Percentiles rank a stretch among this genome's conserved stretches.
Conservation (phyloP, 2,797 vertebrate species). For the Sternotherus odoratus region DNA sequence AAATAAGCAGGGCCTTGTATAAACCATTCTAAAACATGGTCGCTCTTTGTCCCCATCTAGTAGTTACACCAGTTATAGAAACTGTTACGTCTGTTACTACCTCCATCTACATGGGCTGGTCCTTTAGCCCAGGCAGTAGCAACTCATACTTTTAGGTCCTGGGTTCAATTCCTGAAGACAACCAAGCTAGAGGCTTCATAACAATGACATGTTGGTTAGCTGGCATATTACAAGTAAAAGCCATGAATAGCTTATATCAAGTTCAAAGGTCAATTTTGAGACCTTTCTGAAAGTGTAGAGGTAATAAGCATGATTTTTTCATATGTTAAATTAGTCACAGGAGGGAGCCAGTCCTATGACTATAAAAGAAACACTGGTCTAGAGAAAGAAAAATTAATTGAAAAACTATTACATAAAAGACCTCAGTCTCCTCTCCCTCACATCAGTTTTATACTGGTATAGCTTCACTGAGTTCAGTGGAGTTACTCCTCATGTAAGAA, state of each 20-base stretch:
- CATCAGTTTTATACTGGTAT: not conserved
- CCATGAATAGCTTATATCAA: not conserved
- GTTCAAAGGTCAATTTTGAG: not conserved
- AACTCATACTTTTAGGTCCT: not conserved
- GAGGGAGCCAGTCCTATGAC: not conserved
- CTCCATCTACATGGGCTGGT: not conserved
- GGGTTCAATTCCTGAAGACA: not conserved
- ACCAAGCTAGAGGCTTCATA: not conserved
- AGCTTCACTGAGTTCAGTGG: not conserved
- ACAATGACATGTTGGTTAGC: rapidly evolving
- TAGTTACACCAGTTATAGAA: not conserved
- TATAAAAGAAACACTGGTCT: not conserved
- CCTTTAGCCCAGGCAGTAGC: not conserved
- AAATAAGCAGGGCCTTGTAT: not conserved
- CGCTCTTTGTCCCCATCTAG: not conserved
- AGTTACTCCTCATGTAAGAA: not conserved
- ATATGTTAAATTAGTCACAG: too few species aligned
- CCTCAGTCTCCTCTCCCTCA: too few species aligned
- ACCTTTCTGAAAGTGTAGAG: not conserved
- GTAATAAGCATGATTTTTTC: not conserved
- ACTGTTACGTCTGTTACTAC: too few species aligned
- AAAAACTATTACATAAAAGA: not conserved
- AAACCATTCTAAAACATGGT: not conserved
- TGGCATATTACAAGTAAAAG: rapidly evolving
- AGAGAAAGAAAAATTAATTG: not conserved